Evolutionary conservation across 2,888 invertebrate genomes (phyloP), one percentile per base, ranked within the genome.

Genomic region (Gari tellinella): DNA sequence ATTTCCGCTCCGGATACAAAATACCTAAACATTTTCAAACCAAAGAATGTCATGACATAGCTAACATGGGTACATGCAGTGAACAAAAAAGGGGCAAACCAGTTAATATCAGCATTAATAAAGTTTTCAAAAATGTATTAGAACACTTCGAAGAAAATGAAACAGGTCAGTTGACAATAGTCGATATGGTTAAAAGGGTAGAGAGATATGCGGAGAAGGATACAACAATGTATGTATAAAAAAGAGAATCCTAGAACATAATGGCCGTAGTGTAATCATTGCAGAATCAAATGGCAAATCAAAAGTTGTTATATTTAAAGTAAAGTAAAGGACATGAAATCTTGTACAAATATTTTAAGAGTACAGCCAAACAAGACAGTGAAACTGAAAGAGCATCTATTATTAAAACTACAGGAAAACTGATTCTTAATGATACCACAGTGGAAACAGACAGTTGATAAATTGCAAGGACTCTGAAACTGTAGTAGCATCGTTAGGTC

Each of bases 401-500:
- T 2, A 74, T 82, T 10, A 55, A 70, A 55, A 57, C 78, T 21
- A 83, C 81, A 31, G 81, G 72, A 26, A 68, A 76, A 41, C 62
- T 84, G 8, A 82, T 83, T n/a, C 62, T 61, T 45, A 48, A 26
- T 55, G 84, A 84, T 31, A 80, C 76, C 10, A 73, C 31, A 26
- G n/a, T 83, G 3, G n/a, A 45, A 1, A 17, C 8, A 3, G 4
- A 21, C 7, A 49, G 21, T 4, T 49, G 3, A 49, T 49, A 49
- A 7, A 15, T 4, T 21, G 4, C 7, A 49, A 49, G 15, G 49
- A 4, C 15, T 49, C 21, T 3, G 49, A 23, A 49, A 5, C 19
- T 4, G 23, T 21, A 43, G 31, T 38, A 19, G 21, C 45, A 25
- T 58, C 58, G 3, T 12, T 46, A 7, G 58, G 58, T 12, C 45